phyloP scores from a whole-genome alignment of 2,113 vertebrate genomes.

The Kryptolebias marmoratus region DNA sequence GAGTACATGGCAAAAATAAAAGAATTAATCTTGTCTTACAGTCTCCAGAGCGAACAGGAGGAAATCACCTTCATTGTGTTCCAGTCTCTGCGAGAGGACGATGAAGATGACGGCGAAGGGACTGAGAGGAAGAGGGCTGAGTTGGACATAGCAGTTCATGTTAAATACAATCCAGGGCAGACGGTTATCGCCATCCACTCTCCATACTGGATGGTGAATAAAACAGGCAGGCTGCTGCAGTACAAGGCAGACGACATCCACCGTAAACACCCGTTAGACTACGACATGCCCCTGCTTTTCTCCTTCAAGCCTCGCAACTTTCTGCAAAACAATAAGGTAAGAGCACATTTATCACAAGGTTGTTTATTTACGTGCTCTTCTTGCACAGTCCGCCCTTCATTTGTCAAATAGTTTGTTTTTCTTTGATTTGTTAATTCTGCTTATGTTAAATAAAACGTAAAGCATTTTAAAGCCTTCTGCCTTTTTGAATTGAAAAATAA shows the following conservation, averaged over 20 bases:
- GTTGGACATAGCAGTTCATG: conserved; percentile 90
- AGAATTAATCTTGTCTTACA: conserved; percentile 31
- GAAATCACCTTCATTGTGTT: conserved; percentile 95
- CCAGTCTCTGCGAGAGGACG: conserved; percentile 77
- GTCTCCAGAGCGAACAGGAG: conserved; percentile 82
- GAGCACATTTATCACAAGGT: neutral
- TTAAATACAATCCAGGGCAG: conserved; percentile 88
- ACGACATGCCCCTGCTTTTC: conserved; percentile 93
- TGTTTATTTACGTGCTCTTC: neutral
- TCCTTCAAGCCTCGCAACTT: conserved; percentile 95
- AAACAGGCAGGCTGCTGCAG: conserved; percentile 91
- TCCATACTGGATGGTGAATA: conserved; percentile 98
- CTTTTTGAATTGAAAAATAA: too few relatives aligned
- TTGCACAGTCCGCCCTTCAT: too few relatives aligned
- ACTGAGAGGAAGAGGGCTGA: conserved; percentile 75
- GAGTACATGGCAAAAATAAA: neutral
- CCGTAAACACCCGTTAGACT: conserved; percentile 92
- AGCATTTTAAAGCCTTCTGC: too few relatives aligned
- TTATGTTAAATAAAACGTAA: too few relatives aligned
- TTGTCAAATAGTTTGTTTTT: too few relatives aligned
- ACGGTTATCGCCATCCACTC: conserved; percentile 88
- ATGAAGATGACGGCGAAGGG: conserved; percentile 60
- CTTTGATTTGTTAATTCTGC: too few relatives aligned
- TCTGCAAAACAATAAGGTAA: conserved; percentile 94
- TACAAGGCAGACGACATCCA: conserved; percentile 98